A percentile compares a stretch with the other conserved stretches of the same genome.
Conservation (phyloP, 2,888 invertebrate genomes). For the Gandaritis pyraliata region DNA sequence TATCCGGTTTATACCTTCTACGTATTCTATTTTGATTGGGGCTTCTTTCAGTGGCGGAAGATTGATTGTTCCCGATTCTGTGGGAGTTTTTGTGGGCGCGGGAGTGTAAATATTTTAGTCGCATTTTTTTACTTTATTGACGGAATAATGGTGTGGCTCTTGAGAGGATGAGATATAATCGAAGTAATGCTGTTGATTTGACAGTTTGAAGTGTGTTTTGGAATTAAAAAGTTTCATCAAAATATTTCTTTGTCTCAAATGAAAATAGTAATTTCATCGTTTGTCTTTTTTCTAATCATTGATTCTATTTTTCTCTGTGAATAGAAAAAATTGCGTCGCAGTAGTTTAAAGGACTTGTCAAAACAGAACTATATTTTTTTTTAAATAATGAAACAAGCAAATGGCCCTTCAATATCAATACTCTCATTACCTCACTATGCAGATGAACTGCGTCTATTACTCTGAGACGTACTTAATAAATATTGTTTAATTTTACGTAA, state of each 20-base stretch:
- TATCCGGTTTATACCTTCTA: constrained; percentile 75
- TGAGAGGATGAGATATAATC: constrained; percentile 42
- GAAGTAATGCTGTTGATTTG: constrained; percentile 26
- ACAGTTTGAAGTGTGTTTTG: constrained; percentile 14
- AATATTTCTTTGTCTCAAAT: neutral
- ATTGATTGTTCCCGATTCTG: constrained; percentile 81
- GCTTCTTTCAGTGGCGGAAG: constrained; percentile 77
- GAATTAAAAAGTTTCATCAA: neutral
- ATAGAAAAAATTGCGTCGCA: no score
- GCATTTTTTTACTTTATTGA: constrained; percentile 50
- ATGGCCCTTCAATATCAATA: no score
- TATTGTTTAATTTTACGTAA: no score
- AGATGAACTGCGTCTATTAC: neutral
- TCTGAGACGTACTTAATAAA: no score
- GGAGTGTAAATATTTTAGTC: constrained; percentile 76
- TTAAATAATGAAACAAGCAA: no score
- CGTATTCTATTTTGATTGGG: constrained; percentile 83
- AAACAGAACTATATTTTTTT: no score
- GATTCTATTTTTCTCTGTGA: no score
- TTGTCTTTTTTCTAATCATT: no score
- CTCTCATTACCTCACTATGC: no score
- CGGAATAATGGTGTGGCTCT: constrained; percentile 49
- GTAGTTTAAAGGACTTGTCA: no score
- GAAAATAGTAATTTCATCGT: neutral
- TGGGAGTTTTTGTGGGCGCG: constrained; percentile 78